phyloP scores from a whole-genome alignment of 2,797 vertebrate species.

The Antennarius maculatus region DNA sequence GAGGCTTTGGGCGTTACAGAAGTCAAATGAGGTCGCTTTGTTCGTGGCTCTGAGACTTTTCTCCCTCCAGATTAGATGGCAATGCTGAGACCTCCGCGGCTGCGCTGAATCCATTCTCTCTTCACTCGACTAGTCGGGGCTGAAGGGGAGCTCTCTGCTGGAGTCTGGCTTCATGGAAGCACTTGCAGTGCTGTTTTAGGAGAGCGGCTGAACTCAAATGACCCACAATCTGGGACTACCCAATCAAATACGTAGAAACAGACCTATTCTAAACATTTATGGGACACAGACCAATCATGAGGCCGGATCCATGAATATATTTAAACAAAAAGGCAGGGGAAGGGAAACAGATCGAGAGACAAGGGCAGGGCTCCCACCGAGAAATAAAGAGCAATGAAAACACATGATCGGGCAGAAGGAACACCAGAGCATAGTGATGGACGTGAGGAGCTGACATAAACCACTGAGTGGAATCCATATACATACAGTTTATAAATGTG shows the following conservation, averaged over 20 bases:
- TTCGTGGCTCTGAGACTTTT: constrained; percentile 65
- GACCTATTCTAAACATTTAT: constrained; percentile 74
- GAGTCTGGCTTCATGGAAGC: constrained; percentile 80
- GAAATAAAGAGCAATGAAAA: constrained; percentile 55
- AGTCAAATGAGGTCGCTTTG: constrained; percentile 74
- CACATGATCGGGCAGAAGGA: constrained; percentile 58
- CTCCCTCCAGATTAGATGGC: constrained; percentile 72
- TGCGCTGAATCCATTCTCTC: constrained; percentile 74
- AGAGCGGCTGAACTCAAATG: constrained; percentile 85
- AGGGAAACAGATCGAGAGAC: constrained; percentile 52
- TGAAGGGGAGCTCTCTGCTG: constrained; percentile 76
- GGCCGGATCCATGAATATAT: constrained; percentile 49
- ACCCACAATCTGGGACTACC: constrained; percentile 86
- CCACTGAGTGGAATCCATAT: not conserved
- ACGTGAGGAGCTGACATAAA: constrained; percentile 25
- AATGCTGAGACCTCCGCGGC: constrained; percentile 65
- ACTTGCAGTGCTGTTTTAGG: constrained; percentile 82
- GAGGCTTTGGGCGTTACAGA: constrained; percentile 55
- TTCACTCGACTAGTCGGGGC: constrained; percentile 77
- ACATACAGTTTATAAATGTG: not conserved
- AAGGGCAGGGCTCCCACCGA: constrained; percentile 50
- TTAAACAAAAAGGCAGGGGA: constrained; percentile 62
- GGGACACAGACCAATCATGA: constrained; percentile 60
- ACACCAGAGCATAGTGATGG: constrained; percentile 22
- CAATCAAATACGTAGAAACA: constrained; percentile 81